Base-by-base conservation (phyloP, 2,888 invertebrate genomes). In the Diachrysia chrysitis region DNA sequence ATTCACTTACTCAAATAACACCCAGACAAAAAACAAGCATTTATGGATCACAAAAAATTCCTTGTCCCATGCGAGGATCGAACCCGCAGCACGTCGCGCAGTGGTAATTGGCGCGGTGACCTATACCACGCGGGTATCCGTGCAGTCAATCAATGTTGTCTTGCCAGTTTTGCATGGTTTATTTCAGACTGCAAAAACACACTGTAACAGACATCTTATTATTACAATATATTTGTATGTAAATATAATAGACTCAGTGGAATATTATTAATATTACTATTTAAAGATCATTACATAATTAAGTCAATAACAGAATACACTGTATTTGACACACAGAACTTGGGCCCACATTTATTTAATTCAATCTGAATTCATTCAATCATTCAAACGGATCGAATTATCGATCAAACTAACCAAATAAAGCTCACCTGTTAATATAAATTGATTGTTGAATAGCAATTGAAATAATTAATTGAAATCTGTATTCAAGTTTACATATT, bases 401-500 rank as follows among this genome's bases (percentile, higher is more conserved):
- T 42, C 23, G 53, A 54, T 51, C n/a, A 73, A 78, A 80, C 66
- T 72, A 82, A 74, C 78, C 69, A 83, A 79, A 81, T 75, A 76
- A 79, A 79, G 64, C 72, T 74, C 71, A 78, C 66, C 69, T 79
- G 80, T 82, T 84, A 81, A 82, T 82, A 82, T 77, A 76, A 81
- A 86, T 85, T 78, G 82, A 68, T 82, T 79, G 85, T 85, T 85
- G 81, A 84, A 81, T 85, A 81, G 79, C 87, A 75, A 79, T 76
- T 73, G 73, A 77, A 82, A 78, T 76, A 81, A 87, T 86, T 83
- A 84, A 88, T 85, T 83, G 69, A 72, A 83, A 84, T 83, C 78
- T 66, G 76, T 69, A 76, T 78, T 76, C 69, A 68, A 71, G 32
- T 69, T 46, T 58, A 42, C 25, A 25, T 58, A 23, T 58, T 14